A percentile compares a stretch with the other conserved stretches of the same genome.
phyloP scores from a whole-genome alignment of 2,113 vertebrate species.

The Hyaena hyaena region DNA sequence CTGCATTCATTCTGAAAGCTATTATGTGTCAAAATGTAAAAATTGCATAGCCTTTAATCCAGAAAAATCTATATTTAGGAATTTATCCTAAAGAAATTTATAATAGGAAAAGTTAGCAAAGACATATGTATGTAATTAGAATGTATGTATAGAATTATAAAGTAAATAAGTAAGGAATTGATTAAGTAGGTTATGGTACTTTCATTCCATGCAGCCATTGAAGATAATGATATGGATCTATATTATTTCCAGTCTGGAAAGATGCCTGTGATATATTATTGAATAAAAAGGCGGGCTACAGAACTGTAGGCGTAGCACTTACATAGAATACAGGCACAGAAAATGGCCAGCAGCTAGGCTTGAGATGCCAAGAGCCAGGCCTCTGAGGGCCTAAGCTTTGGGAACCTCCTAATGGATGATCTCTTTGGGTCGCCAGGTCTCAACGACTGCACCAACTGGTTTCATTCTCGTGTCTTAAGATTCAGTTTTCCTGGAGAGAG shows the following conservation, averaged over 20 bases:
- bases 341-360: not conserved
- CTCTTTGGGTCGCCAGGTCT: not conserved
- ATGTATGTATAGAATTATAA: not conserved
- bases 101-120: not conserved
- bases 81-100: slow-evolving; percentile 31
- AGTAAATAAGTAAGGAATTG: not conserved
- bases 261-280: not conserved
- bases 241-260: not conserved
- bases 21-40: not conserved
- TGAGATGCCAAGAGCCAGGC: not conserved
- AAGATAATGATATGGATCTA: not conserved
- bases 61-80: not conserved
- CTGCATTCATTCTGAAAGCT: not conserved
- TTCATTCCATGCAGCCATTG: not conserved
- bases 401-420: not conserved
- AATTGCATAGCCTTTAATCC: not conserved
- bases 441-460: not conserved
- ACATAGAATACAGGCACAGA: not conserved
- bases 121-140: not conserved
- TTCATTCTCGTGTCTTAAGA: not conserved
- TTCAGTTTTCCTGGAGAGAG: slow-evolving; percentile 2
- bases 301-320: not conserved
- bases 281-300: not conserved
- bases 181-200: not conserved
- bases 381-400: not conserved